A percentile compares a stretch with the other conserved stretches of the same genome.
These are phyloP conservation scores for Tyto alba DNA, from an alignment of 2,113 vertebrate species.

Conservation along the genomic window DNA sequence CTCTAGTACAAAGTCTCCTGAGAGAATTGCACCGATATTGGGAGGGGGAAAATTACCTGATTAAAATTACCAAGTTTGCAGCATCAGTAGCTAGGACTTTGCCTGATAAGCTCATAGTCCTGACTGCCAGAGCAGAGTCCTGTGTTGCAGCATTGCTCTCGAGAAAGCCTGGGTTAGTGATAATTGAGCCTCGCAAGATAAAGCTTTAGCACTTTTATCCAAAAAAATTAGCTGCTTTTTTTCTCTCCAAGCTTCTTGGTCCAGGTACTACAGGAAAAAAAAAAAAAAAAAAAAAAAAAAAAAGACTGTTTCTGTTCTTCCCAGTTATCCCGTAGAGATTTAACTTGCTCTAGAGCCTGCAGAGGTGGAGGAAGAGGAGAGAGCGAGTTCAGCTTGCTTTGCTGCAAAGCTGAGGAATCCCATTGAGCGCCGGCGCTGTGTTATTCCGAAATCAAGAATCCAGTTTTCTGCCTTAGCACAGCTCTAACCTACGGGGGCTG, in stretches of 20 bases:
- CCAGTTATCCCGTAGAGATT: not conserved
- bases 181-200: not conserved
- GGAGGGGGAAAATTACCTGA: not conserved
- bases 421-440: accelerated
- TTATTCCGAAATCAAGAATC: not conserved
- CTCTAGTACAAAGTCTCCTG: not conserved
- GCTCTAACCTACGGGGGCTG: not conserved
- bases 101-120: not conserved
- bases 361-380: not conserved
- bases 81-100: not conserved
- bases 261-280: accelerated
- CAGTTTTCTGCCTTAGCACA: not conserved
- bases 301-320: not conserved
- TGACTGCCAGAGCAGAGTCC: not conserved
- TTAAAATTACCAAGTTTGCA: not conserved
- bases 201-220: not conserved
- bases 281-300: too few relatives aligned
- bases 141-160: not conserved
- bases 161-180: not conserved
- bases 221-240: not conserved
- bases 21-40: not conserved
- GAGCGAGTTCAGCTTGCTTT: not conserved
- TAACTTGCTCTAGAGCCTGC: not conserved
- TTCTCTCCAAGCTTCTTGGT: not conserved
- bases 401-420: not conserved